Evolutionary conservation across 2,113 vertebrate species (phyloP).

Genomic region (Vulpes lagopus): DNA sequence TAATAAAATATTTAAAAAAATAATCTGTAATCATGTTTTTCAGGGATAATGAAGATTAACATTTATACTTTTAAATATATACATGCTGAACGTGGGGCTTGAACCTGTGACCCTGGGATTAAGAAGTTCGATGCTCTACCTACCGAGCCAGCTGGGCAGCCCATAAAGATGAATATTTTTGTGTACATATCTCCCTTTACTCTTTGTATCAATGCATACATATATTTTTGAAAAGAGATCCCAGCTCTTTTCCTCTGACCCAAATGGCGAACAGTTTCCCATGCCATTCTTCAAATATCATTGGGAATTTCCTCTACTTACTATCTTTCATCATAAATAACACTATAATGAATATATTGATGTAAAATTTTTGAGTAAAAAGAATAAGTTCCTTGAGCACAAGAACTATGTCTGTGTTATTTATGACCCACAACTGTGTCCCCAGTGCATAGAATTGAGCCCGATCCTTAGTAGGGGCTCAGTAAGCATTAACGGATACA

Average conservation of each 20-base stretch:
- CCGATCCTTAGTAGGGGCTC: not conserved
- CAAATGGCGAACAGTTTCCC: not conserved
- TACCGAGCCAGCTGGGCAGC: not conserved
- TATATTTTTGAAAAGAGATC: not conserved
- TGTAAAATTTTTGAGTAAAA: conserved; percentile 5
- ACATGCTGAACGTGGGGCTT: not conserved
- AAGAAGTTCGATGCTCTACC: not conserved
- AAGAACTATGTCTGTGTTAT: conserved; percentile 11
- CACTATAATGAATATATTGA: not conserved
- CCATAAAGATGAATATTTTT: conserved; percentile 15
- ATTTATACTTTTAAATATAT: not conserved
- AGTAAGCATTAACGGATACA: not conserved
- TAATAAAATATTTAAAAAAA: not conserved
- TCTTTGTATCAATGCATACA: not conserved
- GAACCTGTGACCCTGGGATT: not conserved
- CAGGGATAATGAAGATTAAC: not conserved
- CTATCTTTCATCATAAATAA: not conserved
- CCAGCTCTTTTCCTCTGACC: conserved; percentile 27
- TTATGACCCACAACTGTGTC: not conserved
- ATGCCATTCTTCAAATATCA: not conserved
- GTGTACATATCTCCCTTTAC: not conserved
- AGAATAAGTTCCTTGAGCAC: not conserved
- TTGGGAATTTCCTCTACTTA: not conserved
- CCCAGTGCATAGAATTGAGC: not conserved
- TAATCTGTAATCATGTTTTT: conserved; percentile 21